Base-by-base conservation (phyloP, 2,797 vertebrate genomes). In the Bucorvus abyssinicus region DNA sequence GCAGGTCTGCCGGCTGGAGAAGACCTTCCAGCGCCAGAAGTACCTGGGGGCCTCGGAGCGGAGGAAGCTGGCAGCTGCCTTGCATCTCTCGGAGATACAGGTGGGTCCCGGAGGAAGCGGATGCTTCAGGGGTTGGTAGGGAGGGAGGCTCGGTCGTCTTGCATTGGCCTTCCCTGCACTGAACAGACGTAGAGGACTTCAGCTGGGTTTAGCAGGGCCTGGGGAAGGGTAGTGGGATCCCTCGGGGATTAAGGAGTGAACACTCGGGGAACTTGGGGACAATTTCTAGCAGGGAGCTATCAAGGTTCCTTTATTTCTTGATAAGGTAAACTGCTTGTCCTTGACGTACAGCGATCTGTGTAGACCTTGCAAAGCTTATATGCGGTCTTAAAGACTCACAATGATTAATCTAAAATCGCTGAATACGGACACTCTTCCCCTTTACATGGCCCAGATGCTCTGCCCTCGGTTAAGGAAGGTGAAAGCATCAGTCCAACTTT, bases 41-140 rank as follows among this genome's bases (percentile, higher is more conserved):
- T 98, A 98, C 89, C 95, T 98, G 59, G 98, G 98, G 1, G 94
- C 96, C 5, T 91, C 87, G 4, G 98, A 98, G 85, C 95, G 98
- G 75, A 97, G 95, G 81, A 98, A 94, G 61, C 94, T 98, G 17
- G 97, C 98, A 0, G 95, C 97, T 57, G 97, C 96, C 32, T 93
- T 98, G 55, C 93, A 94, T 10, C 97, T 98, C 36, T 98, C 98
- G 4, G 98, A 98, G 85, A 97, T 97, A 12, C 98, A 99, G 97
- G 98, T 99, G 64, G 86, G 97, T 93, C 30, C 21, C 16, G 7
- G 12, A 7, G 26, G 29, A 71, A 17, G 50, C 3, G 14, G 19
- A 16, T 36, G 8, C 20, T n/a, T 56, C 24, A 47, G 27, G 10
- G 30, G 38, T 40, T 40, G 38, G 47, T 13, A 14, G 61, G 21